Conservation (phyloP, 2,797 vertebrate species). For the Taenioides sp. region DNA sequence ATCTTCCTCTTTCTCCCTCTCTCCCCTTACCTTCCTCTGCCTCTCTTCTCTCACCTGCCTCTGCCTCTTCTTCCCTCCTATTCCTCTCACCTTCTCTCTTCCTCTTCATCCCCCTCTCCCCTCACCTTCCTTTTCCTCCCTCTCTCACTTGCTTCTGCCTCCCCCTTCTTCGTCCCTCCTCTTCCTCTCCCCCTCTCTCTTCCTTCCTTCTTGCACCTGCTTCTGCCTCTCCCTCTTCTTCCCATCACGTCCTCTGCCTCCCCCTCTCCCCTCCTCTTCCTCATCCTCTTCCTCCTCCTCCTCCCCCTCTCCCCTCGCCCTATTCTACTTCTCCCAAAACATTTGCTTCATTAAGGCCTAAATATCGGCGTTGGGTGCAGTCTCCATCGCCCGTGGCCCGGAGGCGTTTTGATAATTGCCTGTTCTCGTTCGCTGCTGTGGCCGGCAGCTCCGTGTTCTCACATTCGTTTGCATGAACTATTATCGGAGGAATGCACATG, state of each 20-base stretch:
- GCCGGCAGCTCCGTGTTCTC: conserved; percentile 79
- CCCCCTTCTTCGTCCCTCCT: too few species aligned
- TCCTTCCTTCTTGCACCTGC: background rate
- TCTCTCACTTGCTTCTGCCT: too few species aligned
- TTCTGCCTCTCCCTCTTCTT: background rate
- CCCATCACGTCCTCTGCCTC: background rate
- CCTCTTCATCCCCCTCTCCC: too few species aligned
- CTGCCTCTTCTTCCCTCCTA: too few species aligned
- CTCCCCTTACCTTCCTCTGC: background rate
- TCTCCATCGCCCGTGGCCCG: conserved; percentile 83
- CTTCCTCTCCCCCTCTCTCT: background rate
- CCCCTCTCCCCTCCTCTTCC: background rate
- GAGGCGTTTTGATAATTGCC: conserved; percentile 83
- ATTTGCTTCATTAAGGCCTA: conserved; percentile 83
- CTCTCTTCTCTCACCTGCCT: background rate
- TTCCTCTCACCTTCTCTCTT: too few species aligned
- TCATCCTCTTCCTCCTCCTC: background rate
- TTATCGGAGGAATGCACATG: conserved; percentile 85
- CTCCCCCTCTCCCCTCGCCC: conserved; percentile 28
- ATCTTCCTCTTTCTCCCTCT: conserved; percentile 19
- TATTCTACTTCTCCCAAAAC: conserved; percentile 71
- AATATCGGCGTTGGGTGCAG: conserved; percentile 82
- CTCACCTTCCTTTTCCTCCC: too few species aligned
- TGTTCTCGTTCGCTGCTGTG: conserved; percentile 79
- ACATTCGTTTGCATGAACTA: conserved; percentile 85